Percentiles rank a stretch among this genome's conserved stretches.
phyloP scores from a whole-genome alignment of 2,888 invertebrate genomes.

The Morpho deidamia region DNA sequence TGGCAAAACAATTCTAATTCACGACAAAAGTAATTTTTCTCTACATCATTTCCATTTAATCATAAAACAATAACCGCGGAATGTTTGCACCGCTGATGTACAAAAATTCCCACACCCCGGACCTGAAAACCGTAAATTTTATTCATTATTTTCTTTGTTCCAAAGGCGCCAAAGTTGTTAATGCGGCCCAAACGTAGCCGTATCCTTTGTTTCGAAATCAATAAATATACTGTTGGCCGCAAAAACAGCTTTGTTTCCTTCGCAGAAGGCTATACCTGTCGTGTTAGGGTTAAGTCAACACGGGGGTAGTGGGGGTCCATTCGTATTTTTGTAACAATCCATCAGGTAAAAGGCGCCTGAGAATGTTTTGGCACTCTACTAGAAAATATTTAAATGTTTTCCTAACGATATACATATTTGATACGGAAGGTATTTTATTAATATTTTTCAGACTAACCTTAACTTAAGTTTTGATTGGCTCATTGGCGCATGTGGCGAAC shows the following conservation, averaged over 20 bases:
- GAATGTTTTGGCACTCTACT: no score
- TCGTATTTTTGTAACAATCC: slow-evolving; percentile 4
- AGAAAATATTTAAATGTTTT: no score
- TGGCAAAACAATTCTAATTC: no score
- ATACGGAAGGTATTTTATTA: no score
- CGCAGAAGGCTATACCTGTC: slow-evolving; percentile 13
- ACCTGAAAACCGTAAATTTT: slow-evolving; percentile 17
- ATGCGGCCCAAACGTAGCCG: slow-evolving; percentile 14
- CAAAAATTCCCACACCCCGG: slow-evolving; percentile 10
- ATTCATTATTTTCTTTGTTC: slow-evolving; percentile 22
- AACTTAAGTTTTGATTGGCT: no score
- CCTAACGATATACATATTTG: no score
- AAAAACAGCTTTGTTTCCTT: background rate
- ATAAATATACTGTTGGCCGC: slow-evolving; percentile 9
- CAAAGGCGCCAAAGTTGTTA: slow-evolving; percentile 12
- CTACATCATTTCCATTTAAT: background rate
- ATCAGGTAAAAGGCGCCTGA: background rate
- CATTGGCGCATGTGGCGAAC: no score
- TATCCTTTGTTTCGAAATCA: slow-evolving; percentile 14
- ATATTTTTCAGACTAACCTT: no score
- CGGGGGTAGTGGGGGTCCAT: slow-evolving; percentile 4
- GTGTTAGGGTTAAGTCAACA: slow-evolving; percentile 5
- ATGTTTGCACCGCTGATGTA: background rate
- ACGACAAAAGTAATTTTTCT: no score
- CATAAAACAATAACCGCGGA: slow-evolving; percentile 9